Evolutionary conservation across 2,797 vertebrate species (phyloP).

Genomic region (Apogon talboti): DNA sequence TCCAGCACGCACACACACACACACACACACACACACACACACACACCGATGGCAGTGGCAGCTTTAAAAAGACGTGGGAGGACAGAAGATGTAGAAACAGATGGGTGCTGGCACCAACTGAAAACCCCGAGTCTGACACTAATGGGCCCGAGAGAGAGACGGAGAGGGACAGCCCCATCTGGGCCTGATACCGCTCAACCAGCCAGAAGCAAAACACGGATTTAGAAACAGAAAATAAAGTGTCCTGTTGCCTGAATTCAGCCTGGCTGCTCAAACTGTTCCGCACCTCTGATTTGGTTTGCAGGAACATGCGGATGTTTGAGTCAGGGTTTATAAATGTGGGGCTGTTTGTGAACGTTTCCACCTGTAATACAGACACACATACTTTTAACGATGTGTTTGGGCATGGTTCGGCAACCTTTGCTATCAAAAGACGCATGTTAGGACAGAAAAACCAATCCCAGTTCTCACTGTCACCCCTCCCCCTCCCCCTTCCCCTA

Average conservation of each 20-base stretch:
- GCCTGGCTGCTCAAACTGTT: neutral
- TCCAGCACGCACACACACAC: conserved; percentile 26
- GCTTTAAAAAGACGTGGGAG: conserved; percentile 62
- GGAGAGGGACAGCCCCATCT: conserved; percentile 50
- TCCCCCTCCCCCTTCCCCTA: too few relatives aligned
- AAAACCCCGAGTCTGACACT: conserved; percentile 61
- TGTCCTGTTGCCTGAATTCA: conserved; percentile 15
- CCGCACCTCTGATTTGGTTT: conserved; percentile 12
- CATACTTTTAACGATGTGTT: too few relatives aligned
- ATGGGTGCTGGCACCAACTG: conserved; percentile 63
- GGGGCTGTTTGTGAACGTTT: neutral
- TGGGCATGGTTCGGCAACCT: too few relatives aligned
- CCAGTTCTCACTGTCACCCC: too few relatives aligned
- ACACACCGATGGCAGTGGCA: conserved; percentile 34
- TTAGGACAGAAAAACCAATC: too few relatives aligned
- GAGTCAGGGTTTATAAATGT: conserved; percentile 10
- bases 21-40: too few relatives aligned
- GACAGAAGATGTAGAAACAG: conserved; percentile 64
- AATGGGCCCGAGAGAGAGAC: conserved; percentile 60
- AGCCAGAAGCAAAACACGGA: conserved; percentile 48
- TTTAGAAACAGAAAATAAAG: conserved; percentile 42
- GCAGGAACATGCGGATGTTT: conserved; percentile 10
- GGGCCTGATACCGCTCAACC: conserved; percentile 36
- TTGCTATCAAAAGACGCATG: too few relatives aligned
- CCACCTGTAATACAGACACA: neutral